Evolutionary conservation across 2,888 invertebrate genomes (phyloP).

Genomic region (Drosophila sordidula): DNA sequence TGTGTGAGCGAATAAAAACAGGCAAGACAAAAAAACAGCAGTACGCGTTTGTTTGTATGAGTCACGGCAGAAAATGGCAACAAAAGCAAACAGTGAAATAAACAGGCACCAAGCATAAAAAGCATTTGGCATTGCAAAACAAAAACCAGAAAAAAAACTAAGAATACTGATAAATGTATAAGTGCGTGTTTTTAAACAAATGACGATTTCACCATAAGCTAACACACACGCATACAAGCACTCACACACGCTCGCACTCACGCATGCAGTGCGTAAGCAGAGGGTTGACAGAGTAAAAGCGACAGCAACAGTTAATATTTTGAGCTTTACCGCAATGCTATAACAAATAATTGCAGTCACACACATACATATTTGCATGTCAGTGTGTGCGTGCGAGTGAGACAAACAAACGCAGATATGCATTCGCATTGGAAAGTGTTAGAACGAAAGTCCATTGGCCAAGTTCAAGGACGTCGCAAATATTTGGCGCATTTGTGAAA

Average conservation of each 20-base stretch:
- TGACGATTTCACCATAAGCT: constrained; percentile 66
- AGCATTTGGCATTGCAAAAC: constrained; percentile 41
- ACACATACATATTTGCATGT: not conserved
- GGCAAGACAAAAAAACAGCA: constrained; percentile 20
- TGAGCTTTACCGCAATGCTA: constrained; percentile 27
- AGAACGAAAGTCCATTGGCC: constrained; percentile 64
- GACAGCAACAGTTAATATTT: constrained; percentile 32
- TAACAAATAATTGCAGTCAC: constrained; percentile 32
- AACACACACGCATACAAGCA: constrained; percentile 7
- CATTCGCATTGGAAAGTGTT: constrained; percentile 28
- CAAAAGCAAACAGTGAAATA: constrained; percentile 74
- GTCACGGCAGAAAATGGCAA: constrained; percentile 62
- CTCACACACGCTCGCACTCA: constrained; percentile 7
- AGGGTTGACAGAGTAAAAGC: constrained; percentile 14
- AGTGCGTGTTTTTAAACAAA: constrained; percentile 40
- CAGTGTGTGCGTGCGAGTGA: constrained; percentile 6
- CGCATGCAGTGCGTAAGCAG: constrained; percentile 45
- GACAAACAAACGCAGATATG: constrained; percentile 11
- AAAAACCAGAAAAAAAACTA: constrained; percentile 31
- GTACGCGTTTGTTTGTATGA: constrained; percentile 53
- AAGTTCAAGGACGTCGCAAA: constrained; percentile 77
- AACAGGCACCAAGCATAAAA: constrained; percentile 58
- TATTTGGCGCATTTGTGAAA: constrained; percentile 8
- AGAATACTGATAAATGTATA: constrained; percentile 26
- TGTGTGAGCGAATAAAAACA: constrained; percentile 29